These are phyloP conservation scores for Cyclophora punctaria DNA, from an alignment of 2,888 invertebrate species.

Conservation along the genomic window DNA sequence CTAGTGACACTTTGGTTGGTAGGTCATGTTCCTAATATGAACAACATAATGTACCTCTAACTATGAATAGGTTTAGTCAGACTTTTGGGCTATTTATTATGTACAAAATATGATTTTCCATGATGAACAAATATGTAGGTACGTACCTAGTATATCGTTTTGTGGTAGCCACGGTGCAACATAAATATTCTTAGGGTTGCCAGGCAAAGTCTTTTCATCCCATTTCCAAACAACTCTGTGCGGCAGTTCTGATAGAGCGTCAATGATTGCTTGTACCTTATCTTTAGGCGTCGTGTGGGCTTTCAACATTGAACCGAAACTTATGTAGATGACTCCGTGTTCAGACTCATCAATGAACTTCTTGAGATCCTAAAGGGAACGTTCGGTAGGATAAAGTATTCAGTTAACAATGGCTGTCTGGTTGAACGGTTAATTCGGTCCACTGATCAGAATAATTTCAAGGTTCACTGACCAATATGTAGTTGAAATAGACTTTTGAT, in stretches of 20 bases:
- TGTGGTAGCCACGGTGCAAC: slow-evolving; percentile 80
- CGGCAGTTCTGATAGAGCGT: slow-evolving; percentile 76
- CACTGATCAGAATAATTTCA: no score
- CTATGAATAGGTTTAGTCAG: neutral
- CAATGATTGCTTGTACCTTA: slow-evolving; percentile 75
- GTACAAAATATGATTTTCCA: no score
- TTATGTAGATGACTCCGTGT: slow-evolving; percentile 82
- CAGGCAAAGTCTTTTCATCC: slow-evolving; percentile 76
- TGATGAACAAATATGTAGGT: no score
- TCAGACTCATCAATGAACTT: slow-evolving; percentile 78
- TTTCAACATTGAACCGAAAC: slow-evolving; percentile 84
- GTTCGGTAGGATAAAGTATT: neutral
- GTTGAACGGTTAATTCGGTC: no score
- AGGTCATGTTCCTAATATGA: no score
- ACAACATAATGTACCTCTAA: no score
- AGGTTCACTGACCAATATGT: no score
- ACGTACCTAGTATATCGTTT: slow-evolving; percentile 66
- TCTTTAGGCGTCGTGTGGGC: slow-evolving; percentile 75
- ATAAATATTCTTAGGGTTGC: slow-evolving; percentile 76
- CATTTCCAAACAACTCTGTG: slow-evolving; percentile 85
- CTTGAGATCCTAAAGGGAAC: slow-evolving; percentile 67
- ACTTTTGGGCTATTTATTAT: neutral
- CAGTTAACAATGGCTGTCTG: no score
- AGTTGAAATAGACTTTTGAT: no score
- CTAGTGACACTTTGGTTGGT: no score